Evolutionary conservation across 2,113 vertebrate genomes (phyloP).

Genomic region (Myrmecobius fasciatus): DNA sequence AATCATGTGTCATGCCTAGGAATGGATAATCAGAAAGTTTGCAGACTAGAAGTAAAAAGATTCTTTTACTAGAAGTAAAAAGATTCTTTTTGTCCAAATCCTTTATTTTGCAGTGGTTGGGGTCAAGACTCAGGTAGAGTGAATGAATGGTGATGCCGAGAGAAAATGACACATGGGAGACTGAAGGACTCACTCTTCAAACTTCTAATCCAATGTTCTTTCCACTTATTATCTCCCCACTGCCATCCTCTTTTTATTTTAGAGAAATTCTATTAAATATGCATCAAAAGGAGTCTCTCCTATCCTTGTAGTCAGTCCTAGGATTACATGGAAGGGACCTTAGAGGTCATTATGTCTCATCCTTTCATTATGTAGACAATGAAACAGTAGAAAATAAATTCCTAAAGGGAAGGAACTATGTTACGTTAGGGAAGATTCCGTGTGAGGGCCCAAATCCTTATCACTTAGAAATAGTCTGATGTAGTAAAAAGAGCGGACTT

Average conservation of each 20-base stretch:
- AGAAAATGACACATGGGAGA: neutral
- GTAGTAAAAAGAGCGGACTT: neutral
- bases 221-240: neutral
- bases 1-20: neutral
- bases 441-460: neutral
- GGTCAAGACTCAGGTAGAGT: neutral
- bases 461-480: neutral
- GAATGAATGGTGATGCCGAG: neutral
- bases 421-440: neutral
- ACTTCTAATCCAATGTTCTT: neutral
- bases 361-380: neutral
- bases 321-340: neutral
- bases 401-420: neutral
- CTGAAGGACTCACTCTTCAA: neutral
- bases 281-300: neutral
- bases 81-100: neutral
- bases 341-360: neutral
- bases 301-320: neutral
- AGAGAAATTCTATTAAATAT: neutral
- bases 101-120: neutral
- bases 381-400: neutral
- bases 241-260: neutral
- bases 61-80: too few species aligned
- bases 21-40: neutral
- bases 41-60: neutral